Percentiles rank a stretch among this genome's conserved stretches.
Evolutionary conservation across 2,113 vertebrate genomes (phyloP).

Genomic region (Kryptolebias marmoratus): DNA sequence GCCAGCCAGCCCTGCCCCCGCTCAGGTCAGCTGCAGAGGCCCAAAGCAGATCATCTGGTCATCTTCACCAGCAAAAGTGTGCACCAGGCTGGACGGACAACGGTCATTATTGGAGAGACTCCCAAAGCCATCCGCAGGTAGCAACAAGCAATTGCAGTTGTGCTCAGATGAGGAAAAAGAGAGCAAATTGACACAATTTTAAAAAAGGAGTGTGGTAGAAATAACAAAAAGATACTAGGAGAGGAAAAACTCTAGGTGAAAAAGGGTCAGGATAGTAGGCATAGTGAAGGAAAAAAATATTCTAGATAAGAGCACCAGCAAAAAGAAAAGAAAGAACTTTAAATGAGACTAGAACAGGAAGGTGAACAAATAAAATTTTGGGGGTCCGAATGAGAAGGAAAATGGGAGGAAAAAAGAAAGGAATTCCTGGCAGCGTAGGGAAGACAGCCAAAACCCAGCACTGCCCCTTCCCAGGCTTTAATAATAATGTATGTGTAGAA

Average conservation of each 20-base stretch:
- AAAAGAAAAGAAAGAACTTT: too few species aligned
- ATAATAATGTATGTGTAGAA: conserved; percentile 34
- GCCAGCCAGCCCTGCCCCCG: conserved; percentile 6
- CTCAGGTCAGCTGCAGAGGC: conserved; percentile 16
- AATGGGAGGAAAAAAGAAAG: conserved; percentile 30
- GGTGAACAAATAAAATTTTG: background rate
- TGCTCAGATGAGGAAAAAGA: background rate
- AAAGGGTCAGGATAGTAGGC: background rate
- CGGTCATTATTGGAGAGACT: conserved; percentile 87
- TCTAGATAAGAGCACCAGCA: too few species aligned
- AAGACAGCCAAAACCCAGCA: conserved; percentile 61
- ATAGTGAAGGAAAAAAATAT: background rate
- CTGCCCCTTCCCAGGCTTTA: conserved; percentile 67
- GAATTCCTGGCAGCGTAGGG: conserved; percentile 71
- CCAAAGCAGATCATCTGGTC: conserved; percentile 76
- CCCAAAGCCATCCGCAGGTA: conserved; percentile 86
- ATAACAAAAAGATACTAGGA: background rate
- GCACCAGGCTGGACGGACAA: conserved; percentile 72
- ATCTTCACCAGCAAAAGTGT: conserved; percentile 78
- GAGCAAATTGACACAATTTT: background rate
- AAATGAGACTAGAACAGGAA: background rate
- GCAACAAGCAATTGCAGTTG: background rate
- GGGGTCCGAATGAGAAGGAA: conserved; percentile 1
- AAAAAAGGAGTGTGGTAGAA: background rate
- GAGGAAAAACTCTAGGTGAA: background rate